Evolutionary conservation across 1,140 invertebrate species (phyloP).

Genomic region (Teleopsis dalmanni): DNA sequence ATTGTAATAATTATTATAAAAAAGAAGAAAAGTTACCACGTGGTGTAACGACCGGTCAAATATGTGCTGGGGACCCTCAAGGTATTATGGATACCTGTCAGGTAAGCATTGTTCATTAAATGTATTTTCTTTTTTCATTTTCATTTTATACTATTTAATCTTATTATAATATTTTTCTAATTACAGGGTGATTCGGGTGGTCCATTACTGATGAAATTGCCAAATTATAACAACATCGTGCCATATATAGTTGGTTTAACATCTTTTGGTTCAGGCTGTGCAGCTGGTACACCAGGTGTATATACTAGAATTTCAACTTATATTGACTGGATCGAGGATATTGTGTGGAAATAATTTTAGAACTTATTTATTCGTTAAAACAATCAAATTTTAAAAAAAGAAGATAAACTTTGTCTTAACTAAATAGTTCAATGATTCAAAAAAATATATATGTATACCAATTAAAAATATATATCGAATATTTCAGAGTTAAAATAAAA

Average conservation of each 20-base stretch:
- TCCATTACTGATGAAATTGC: conserved; percentile 2
- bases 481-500: too few species aligned
- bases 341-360: conserved; percentile 46
- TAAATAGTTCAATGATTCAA: too few species aligned
- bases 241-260: conserved; percentile 46
- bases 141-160: background rate
- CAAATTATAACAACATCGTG: conserved; percentile 32
- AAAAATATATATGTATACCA: too few species aligned
- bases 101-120: background rate
- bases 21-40: background rate
- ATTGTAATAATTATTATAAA: conserved; percentile 11
- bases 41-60: conserved; percentile 11
- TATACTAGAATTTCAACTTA: conserved; percentile 50
- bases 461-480: too few species aligned
- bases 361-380: too few species aligned
- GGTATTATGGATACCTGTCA: conserved; percentile 14
- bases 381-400: too few species aligned
- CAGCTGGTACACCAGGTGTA: conserved; percentile 42
- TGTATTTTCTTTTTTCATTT: background rate
- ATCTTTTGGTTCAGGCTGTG: conserved; percentile 41
- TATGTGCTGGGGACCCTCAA: conserved; percentile 16
- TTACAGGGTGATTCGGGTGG: conserved; percentile 18
- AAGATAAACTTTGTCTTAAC: too few species aligned
- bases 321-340: conserved; percentile 51
- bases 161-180: background rate